Evolutionary conservation across 2,797 vertebrate species (phyloP), one percentile per base, ranked within the genome.

Genomic region (Scyliorhinus canicula): DNA sequence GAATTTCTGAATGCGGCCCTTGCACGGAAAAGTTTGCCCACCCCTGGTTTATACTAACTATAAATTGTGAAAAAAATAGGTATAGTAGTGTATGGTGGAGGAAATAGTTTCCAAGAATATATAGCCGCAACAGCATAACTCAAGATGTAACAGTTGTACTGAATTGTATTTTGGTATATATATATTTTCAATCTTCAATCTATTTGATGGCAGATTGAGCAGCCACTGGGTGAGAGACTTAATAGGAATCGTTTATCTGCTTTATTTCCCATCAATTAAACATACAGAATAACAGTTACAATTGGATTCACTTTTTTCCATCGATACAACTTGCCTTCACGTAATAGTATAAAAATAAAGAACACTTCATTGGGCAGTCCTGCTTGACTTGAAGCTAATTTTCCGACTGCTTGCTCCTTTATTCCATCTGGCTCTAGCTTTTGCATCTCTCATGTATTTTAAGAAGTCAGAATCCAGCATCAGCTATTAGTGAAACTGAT

Each of bases 341-440:
- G 0, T 44, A 91, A 91, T 44, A 65, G 88, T 40, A 65, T 40
- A 91, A 91, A 91, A 88, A 88, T 57, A 88, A 82, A 47, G 79
- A 24, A 65, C 86, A 90, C 88, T 91, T 91, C 57, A 91, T 26
- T 91, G 88, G 57, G 57, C 60, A 40, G 19, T 65, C 57, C 40
- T 91, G 57, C 57, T 63, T 91, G 88, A 91, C 88, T 91, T 91
- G n/a, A 91, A 65, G 88, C 88, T 91, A 91, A 91, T 91, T 91
- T 91, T 91, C 57, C 88, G 65, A 91, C n/a, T 65, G 88, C 88
- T 91, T 44, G 88, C 60, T 44, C 40, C 57, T 65, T 91, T 65
- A 91, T 90, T 90, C 86, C 31, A 63, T 26, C 21, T 44, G 63
- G 26, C 85, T 16, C 52, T 35, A 35, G 85, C 85, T 90, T 90